phyloP scores from a whole-genome alignment of 2,888 invertebrate species.

The Trachelus stipa region DNA sequence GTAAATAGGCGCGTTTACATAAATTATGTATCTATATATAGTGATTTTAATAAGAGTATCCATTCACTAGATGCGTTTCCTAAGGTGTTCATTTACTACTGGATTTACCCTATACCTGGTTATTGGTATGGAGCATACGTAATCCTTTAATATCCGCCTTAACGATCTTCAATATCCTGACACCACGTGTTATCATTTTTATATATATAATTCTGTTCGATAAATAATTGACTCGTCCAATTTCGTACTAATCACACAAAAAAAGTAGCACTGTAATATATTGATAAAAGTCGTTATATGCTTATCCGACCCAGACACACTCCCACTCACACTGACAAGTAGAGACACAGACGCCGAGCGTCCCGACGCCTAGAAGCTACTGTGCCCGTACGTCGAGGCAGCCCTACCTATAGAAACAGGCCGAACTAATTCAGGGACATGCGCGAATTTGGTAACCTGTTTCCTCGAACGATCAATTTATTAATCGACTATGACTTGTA shows the following conservation, averaged over 20 bases:
- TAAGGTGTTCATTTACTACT: too few species aligned
- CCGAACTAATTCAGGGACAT: slow-evolving; percentile 39
- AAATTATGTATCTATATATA: too few species aligned
- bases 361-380: slow-evolving; percentile 46
- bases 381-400: slow-evolving; percentile 34
- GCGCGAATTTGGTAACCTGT: slow-evolving; percentile 35
- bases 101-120: slow-evolving; percentile 37
- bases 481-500: too few species aligned
- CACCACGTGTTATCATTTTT: slow-evolving; percentile 32
- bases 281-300: background rate
- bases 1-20: too few species aligned
- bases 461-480: background rate
- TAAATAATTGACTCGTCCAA: background rate
- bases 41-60: too few species aligned
- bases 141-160: slow-evolving; percentile 40
- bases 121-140: slow-evolving; percentile 44
- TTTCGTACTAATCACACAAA: background rate
- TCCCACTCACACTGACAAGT: slow-evolving; percentile 12
- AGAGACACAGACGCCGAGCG: slow-evolving; percentile 35
- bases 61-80: too few species aligned
- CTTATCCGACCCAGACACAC: slow-evolving; percentile 16
- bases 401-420: slow-evolving; percentile 23
- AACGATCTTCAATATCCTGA: slow-evolving; percentile 42
- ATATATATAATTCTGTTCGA: slow-evolving; percentile 32
- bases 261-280: background rate